Evolutionary conservation across 2,797 vertebrate species (phyloP).

Genomic region (Aldrovandia affinis): DNA sequence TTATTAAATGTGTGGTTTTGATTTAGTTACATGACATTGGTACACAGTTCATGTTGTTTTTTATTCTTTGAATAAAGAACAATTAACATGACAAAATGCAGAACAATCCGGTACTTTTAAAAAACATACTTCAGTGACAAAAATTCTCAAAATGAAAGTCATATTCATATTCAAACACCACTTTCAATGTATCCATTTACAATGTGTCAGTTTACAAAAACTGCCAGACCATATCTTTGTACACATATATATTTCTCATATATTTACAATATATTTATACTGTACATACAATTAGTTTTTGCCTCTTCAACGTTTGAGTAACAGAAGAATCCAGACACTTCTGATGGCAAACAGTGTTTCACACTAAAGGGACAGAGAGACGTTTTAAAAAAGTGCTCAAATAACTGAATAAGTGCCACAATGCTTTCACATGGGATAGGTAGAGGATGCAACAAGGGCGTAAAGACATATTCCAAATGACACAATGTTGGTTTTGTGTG

Average conservation of each 20-base stretch:
- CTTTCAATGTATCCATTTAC: conserved; percentile 35
- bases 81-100: conserved; percentile 36
- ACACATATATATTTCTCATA: conserved; percentile 23
- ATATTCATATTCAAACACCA: conserved; percentile 40
- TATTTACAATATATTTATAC: conserved; percentile 71
- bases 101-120: conserved; percentile 25
- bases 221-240: conserved; percentile 50
- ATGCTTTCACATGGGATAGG: conserved; percentile 44
- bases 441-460: conserved; percentile 38
- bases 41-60: conserved; percentile 21
- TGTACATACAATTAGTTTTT: conserved; percentile 80
- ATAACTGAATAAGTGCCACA: conserved; percentile 47
- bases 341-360: conserved; percentile 80
- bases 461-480: not conserved
- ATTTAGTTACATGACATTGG: not conserved
- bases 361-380: conserved; percentile 69
- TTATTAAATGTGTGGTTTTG: too few relatives aligned
- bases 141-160: conserved; percentile 29
- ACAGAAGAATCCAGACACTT: conserved; percentile 73
- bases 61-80: conserved; percentile 42
- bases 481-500: not conserved
- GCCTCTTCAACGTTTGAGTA: conserved; percentile 69
- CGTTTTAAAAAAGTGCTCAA: conserved; percentile 75
- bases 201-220: conserved; percentile 41
- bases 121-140: conserved; percentile 34